phyloP scores from a whole-genome alignment of 2,888 invertebrate genomes.

The Buathra laborator region DNA sequence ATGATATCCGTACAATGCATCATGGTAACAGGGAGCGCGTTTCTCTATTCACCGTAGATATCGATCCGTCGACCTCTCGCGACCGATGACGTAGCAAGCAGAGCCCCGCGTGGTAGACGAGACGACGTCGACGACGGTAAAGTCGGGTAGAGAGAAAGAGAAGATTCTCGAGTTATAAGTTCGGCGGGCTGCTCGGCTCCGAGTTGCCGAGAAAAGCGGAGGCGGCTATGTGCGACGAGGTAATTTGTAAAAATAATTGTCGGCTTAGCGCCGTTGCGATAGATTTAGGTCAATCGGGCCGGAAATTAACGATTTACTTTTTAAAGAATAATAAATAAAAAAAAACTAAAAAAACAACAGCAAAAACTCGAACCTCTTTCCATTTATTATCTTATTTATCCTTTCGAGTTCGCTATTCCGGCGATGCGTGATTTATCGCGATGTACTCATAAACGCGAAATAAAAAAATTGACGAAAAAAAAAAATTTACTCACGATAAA shows the following conservation, averaged over 20 bases:
- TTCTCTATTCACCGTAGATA: conserved; percentile 56
- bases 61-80: conserved; percentile 68
- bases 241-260: conserved; percentile 73
- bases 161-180: conserved; percentile 8
- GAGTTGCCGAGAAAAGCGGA: neutral
- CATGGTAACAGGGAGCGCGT: conserved; percentile 36
- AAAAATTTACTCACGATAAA: neutral
- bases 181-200: neutral
- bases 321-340: conserved; percentile 47
- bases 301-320: conserved; percentile 74
- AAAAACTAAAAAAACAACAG: conserved; percentile 5
- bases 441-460: neutral
- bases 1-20: conserved; percentile 41
- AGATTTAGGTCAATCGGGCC: conserved; percentile 66
- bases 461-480: conserved; percentile 1
- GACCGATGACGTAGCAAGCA: conserved; percentile 60
- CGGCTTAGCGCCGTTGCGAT: conserved; percentile 47
- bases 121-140: conserved; percentile 22
- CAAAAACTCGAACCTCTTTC: neutral
- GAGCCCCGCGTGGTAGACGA: conserved; percentile 53
- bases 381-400: neutral
- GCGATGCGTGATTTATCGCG: neutral
- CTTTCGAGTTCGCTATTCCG: neutral
- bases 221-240: conserved; percentile 25
- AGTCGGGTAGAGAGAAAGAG: neutral